These are phyloP conservation scores for Bombus picipes DNA, from an alignment of 1,140 invertebrate genomes.

Conservation along the genomic window DNA sequence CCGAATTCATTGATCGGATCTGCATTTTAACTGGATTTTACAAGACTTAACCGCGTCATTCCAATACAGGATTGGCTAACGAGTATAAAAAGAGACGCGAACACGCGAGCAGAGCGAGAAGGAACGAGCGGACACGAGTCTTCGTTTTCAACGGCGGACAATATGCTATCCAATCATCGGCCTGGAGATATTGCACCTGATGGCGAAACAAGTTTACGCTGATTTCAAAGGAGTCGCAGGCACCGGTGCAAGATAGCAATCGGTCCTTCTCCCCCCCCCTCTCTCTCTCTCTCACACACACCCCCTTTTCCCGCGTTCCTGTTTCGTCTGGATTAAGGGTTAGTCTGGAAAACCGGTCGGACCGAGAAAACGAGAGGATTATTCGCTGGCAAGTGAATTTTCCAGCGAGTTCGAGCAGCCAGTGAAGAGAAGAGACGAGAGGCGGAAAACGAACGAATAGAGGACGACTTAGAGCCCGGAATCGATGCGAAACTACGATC, in stretches of 20 bases:
- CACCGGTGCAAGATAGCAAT: not conserved
- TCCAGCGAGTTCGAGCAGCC: conserved; percentile 29
- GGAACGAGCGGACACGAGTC: not conserved
- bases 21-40: conserved; percentile 69
- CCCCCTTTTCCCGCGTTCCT: not conserved
- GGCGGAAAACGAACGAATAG: no score
- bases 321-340: conserved; percentile 45
- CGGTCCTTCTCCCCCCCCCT: not conserved
- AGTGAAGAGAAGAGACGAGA: not conserved
- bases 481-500: conserved; percentile 32
- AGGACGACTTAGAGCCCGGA: conserved; percentile 2
- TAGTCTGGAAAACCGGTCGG: conserved; percentile 14
- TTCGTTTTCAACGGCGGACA: conserved; percentile 8
- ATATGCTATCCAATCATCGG: conserved; percentile 52
- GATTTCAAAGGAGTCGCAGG: conserved; percentile 37
- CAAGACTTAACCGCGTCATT: conserved; percentile 38
- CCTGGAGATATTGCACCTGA: conserved; percentile 48
- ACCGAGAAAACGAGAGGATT: conserved; percentile 58
- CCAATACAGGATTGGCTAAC: not conserved
- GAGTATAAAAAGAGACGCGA: not conserved
- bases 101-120: not conserved
- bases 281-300: no score
- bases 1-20: conserved; percentile 50
- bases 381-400: conserved; percentile 63
- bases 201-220: conserved; percentile 52